These are phyloP conservation scores for Augiades crinisus DNA, from an alignment of 2,888 invertebrate genomes.

Conservation along the genomic window DNA sequence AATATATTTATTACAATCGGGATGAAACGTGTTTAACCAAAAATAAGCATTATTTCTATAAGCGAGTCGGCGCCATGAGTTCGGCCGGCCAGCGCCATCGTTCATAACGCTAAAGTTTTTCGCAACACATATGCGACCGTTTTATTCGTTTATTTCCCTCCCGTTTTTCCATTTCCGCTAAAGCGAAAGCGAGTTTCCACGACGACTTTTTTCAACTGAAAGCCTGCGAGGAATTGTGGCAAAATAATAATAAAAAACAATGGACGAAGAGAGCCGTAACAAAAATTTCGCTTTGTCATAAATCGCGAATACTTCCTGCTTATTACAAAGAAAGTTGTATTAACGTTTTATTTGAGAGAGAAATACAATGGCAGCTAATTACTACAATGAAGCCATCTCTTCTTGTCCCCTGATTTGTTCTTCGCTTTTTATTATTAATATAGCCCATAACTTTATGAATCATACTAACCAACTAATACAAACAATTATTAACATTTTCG, in stretches of 20 bases:
- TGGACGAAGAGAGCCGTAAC: slow-evolving; percentile 72
- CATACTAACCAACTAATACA: too few relatives aligned
- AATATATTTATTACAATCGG: too few relatives aligned
- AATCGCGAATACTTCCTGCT: slow-evolving; percentile 76
- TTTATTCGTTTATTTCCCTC: slow-evolving; percentile 60
- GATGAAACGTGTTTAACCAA: slow-evolving; percentile 10
- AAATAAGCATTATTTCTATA: slow-evolving; percentile 13
- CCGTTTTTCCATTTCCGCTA: slow-evolving; percentile 72
- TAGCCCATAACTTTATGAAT: too few relatives aligned
- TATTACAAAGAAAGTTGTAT: slow-evolving; percentile 73
- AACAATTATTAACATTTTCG: too few relatives aligned
- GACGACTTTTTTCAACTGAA: slow-evolving; percentile 66
- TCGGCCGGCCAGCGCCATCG: slow-evolving; percentile 16
- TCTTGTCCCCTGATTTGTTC: neutral
- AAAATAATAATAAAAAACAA: slow-evolving; percentile 72
- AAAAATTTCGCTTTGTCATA: slow-evolving; percentile 78
- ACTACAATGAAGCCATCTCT: slow-evolving; percentile 23
- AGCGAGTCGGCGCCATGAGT: slow-evolving; percentile 18
- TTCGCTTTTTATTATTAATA: neutral
- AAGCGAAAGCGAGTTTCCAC: slow-evolving; percentile 75
- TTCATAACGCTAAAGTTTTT: slow-evolving; percentile 57
- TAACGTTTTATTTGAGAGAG: slow-evolving; percentile 57
- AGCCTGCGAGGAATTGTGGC: slow-evolving; percentile 70
- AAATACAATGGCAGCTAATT: slow-evolving; percentile 46
- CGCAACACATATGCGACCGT: slow-evolving; percentile 64